Base-by-base conservation (phyloP, 1,140 invertebrate species). In the Agraylea sexmaculata region DNA sequence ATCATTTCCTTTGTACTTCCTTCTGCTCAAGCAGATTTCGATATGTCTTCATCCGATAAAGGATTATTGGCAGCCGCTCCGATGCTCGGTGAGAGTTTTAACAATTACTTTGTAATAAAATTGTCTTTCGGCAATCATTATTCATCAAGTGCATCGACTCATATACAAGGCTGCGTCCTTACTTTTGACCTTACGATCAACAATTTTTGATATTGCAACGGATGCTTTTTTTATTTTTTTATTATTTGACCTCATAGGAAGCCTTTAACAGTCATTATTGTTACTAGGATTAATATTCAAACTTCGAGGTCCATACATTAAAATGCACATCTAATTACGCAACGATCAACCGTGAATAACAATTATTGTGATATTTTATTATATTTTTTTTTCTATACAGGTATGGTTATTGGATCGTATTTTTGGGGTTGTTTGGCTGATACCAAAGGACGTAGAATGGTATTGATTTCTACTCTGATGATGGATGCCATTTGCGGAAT, bases 391-490 rank as follows among this genome's bases (percentile, higher is more conserved):
- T 41, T 21, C 31, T 37, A 52, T 46, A 3, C 49, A 85, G 86
- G 87, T 45, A 89, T 90, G 86, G 76, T 89, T 40, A 64, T 87
- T 43, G 85, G 86, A 12, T 87, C 84, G n/a, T 87, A 87, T 62
- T 78, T 88, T 57, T 89, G 85, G 85, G 86, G 86, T 21, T 85
- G 79, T 46, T 64, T 89, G 50, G 85, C 85, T 45, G 87, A 90
- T 59, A 81, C 78, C 0, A 77, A 78, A 50, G 87, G 87, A 0
- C 71, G 87, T 17, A 77, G 81, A 54, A 57, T 75, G 6, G 78
- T 87, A 11, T 60, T 89, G 37, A 77, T 87, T 27, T 75, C 75
- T 11, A 80, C 83, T 0, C 68, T 88, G 29, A 56, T 85, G 4
- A 69, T 87, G 52, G 86, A 88, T 55, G 83, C 81, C 31, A 53